Percentiles rank a stretch among this genome's conserved stretches.
Evolutionary conservation across 2,797 vertebrate genomes (phyloP).

Genomic region (Megalops cyprinoides): DNA sequence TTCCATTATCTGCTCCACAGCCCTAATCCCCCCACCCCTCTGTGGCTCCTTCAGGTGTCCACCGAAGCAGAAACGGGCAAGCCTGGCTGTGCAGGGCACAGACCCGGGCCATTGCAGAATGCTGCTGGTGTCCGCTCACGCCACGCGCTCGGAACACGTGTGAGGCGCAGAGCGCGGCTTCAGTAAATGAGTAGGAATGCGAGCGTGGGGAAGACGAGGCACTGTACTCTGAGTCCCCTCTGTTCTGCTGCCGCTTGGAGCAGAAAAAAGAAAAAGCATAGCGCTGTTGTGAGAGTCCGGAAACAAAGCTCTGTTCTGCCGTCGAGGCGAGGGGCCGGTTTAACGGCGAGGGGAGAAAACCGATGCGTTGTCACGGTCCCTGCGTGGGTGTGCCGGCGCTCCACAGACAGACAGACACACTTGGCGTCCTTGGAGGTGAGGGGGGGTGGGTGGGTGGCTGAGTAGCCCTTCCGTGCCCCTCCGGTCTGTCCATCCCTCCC

Average conservation of each 20-base stretch:
- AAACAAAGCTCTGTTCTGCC: slow-evolving; percentile 15
- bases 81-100: background rate
- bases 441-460: background rate
- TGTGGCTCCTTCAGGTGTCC: slow-evolving; percentile 21
- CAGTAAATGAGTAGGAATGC: background rate
- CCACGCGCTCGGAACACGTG: background rate
- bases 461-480: background rate
- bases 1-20: slow-evolving; percentile 60
- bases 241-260: background rate
- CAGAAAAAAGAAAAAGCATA: background rate
- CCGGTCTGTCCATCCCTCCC: slow-evolving; percentile 23
- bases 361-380: background rate
- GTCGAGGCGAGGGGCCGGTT: slow-evolving; percentile 20
- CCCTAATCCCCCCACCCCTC: slow-evolving; percentile 26
- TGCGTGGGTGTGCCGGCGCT: slow-evolving; percentile 8
- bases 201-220: background rate
- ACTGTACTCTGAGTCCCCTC: background rate
- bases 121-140: background rate
- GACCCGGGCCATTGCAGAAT: background rate
- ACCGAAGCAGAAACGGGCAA: background rate
- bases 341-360: slow-evolving; percentile 18
- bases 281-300: background rate
- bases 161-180: background rate
- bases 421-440: background rate
- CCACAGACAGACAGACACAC: slow-evolving; percentile 16